Base-by-base conservation (phyloP, 2,888 invertebrate genomes). In the Nomada fabriciana region DNA sequence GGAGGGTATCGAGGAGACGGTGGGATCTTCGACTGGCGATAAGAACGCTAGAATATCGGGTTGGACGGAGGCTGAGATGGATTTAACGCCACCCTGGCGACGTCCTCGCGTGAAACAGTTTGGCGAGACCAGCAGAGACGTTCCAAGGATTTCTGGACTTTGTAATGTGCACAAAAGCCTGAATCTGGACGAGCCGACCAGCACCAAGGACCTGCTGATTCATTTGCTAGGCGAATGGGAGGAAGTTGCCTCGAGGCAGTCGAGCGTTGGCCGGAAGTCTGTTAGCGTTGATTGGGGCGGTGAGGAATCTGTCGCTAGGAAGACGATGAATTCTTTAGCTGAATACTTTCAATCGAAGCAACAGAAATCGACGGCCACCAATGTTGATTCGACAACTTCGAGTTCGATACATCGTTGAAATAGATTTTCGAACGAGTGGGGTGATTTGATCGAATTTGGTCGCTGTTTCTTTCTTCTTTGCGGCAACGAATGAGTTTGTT, bases 211-310 rank as follows among this genome's bases (percentile, higher is more conserved):
- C 92, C 95, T 97, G 65, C 94, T 97, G 55, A 92, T 97, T 43
- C 96, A 97, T 91, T 94, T 97, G 76, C 93, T 97, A 68, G 96
- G 97, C 87, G 97, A 97, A 91, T 97, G 97, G 96, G 97, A 97
- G 63, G 96, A 96, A n/a, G 89, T 94, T 86, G 89, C 94, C 67
- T 85, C 87, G 9, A 94, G 95, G 82, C 94, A 96, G 3, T 95
- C 95, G 23, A 95, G 95, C 0, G 81, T 88, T 1, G 93, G 92
- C 1, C 89, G 94, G 20, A 96, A 97, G 89, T 97, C 97, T 23
- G 95, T 97, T 86, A 97, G 97, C 43, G 94, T 96, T 69, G 97
- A 97, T 89, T 97, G 96, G 96, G 96, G 96, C 42, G 95, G 96
- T 13, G 95, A 96, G 29, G 96, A 97, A 87, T 96, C 96, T 82